Base-by-base conservation (phyloP, 2,113 vertebrate genomes). In the Jaculus jaculus region DNA sequence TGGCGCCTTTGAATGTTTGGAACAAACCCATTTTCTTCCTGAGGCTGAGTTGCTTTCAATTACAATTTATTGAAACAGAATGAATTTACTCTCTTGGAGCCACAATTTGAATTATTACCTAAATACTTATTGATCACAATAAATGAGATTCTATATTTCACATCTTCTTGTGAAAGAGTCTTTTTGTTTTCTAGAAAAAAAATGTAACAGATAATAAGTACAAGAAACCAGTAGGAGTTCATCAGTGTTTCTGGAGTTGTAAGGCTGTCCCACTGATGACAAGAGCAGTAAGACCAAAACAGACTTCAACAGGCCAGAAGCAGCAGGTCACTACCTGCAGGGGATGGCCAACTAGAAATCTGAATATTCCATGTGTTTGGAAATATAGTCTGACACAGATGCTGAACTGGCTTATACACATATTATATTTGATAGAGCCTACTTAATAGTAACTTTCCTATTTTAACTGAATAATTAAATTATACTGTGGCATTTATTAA, bases 1-100 rank as follows among this genome's bases (percentile, higher is more conserved):
- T 96, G 97, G 98, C 97, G 96, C 95, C 92, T 97, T 96, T 93
- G 95, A 86, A 72, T 78, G 77, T 96, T 97, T 97, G 96, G 93
- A 97, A 95, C 68, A 96, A 94, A 0, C 85, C 84, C 96, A 96
- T 24, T 88, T 80, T 93, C 74, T 97, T 95, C 68, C 90, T 96
- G 93, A 97, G 95, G 78, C 77, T 75, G 96, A 96, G 97, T 97
- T 97, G 66, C 86, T 97, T 78, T 60, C 91, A 96, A 96, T 95
- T 96, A 94, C 16, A 85, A 71, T 96, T 97, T 94, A 96, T 97
- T 96, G 95, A 93, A 65, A 77, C 71, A 97, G 97, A 98, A 96
- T 81, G 84, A 94, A 5, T 0, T 97, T 96, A 89, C 80, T 1
- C 93, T 96, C 96, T 96, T 81, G 65, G 92, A 79, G 39, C 47